Evolutionary conservation across 2,113 vertebrate species (phyloP).

Genomic region (Electrona antarctica): DNA sequence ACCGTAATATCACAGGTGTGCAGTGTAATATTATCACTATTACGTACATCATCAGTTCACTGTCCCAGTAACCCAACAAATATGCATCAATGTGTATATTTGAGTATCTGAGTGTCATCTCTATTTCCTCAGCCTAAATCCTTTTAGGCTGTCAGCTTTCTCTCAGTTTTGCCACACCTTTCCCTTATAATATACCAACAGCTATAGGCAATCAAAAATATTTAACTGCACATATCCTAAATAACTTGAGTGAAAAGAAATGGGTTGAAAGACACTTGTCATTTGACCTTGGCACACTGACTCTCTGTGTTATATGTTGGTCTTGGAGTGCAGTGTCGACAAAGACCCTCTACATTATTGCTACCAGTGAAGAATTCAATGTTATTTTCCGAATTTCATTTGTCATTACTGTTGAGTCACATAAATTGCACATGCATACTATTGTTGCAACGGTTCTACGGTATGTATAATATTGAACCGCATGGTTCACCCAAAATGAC

Average conservation of each 20-base stretch:
- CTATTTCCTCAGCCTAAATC: constrained; percentile 35
- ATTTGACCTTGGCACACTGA: not conserved
- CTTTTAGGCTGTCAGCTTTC: constrained; percentile 14
- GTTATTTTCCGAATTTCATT: not conserved
- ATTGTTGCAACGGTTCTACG: no score
- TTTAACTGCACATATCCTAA: not conserved
- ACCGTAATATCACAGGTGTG: constrained; percentile 7
- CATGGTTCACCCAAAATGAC: no score
- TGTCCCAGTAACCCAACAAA: constrained; percentile 52
- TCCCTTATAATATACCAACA: constrained; percentile 1
- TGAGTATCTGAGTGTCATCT: constrained; percentile 41
- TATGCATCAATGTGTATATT: constrained; percentile 71
- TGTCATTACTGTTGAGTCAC: not conserved
- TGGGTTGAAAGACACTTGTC: not conserved
- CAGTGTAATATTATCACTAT: constrained; percentile 23
- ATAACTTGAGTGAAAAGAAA: not conserved
- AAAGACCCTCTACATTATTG: no score
- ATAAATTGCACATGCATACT: not conserved
- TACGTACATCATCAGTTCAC: constrained; percentile 26
- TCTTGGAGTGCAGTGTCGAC: no score
- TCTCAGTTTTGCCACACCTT: constrained; percentile 3
- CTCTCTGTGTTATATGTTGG: not conserved
- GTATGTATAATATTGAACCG: no score
- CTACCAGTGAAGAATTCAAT: not conserved
- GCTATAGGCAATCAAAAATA: not conserved